A percentile compares a stretch with the other conserved stretches of the same genome.
These are phyloP conservation scores for Odontomachus brunneus DNA, from an alignment of 1,140 invertebrate genomes.

Conservation along the genomic window DNA sequence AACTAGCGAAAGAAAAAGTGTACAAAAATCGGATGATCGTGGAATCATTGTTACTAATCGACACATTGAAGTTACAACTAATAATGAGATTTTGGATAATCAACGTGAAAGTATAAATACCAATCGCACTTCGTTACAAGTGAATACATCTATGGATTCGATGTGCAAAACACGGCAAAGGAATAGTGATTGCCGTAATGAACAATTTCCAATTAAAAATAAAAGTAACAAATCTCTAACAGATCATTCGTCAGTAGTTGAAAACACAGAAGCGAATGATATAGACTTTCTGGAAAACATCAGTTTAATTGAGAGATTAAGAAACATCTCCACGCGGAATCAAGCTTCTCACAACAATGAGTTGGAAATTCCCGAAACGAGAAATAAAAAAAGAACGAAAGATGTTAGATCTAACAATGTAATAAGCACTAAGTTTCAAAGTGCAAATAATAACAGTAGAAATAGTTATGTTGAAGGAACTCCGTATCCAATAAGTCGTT, in stretches of 20 bases:
- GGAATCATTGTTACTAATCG: neutral
- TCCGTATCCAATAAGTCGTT: slow-evolving; percentile 42
- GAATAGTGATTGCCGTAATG: neutral
- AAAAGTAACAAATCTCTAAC: neutral
- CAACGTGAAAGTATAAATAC: slow-evolving; percentile 55
- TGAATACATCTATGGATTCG: slow-evolving; percentile 79
- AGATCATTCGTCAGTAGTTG: neutral
- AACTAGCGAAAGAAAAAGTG: neutral
- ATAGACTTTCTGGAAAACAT: slow-evolving; percentile 24
- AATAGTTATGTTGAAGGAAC: slow-evolving; percentile 44
- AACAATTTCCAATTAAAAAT: neutral
- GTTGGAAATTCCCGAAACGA: neutral
- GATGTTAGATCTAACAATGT: neutral
- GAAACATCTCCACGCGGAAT: slow-evolving; percentile 15
- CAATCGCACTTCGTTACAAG: slow-evolving; percentile 70
- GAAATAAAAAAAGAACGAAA: neutral
- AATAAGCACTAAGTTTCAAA: neutral
- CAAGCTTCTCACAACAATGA: neutral
- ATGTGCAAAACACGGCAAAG: neutral
- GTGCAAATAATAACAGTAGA: neutral
- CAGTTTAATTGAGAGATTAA: slow-evolving; percentile 51
- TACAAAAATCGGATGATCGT: neutral
- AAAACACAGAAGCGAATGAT: slow-evolving; percentile 13
- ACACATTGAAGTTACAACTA: neutral
- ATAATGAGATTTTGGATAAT: neutral